These are phyloP conservation scores for Scleropages formosus DNA, from an alignment of 2,797 vertebrate species.

Conservation along the genomic window DNA sequence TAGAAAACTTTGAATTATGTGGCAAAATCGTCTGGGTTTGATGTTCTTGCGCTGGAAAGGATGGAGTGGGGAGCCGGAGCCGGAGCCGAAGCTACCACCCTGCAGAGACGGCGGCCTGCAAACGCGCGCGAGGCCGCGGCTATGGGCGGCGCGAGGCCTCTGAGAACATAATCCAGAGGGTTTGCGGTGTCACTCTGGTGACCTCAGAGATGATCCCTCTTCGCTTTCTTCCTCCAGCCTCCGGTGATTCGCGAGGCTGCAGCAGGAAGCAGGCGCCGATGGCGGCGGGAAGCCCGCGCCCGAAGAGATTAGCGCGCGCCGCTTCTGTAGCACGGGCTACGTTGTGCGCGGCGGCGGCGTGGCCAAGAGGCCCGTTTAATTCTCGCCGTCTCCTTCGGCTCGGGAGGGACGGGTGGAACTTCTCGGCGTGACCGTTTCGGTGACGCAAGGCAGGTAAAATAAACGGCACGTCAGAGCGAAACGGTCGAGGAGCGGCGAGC, in stretches of 20 bases:
- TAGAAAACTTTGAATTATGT: too few species aligned
- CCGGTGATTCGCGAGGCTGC: neutral
- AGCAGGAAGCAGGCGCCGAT: neutral
- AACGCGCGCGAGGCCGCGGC: neutral
- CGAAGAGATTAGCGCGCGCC: neutral
- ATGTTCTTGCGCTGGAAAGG: too few species aligned
- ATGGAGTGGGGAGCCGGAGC: too few species aligned
- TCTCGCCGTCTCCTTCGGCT: neutral
- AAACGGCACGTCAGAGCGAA: neutral
- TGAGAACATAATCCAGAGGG: neutral
- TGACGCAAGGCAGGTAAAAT: neutral
- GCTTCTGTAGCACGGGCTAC: neutral
- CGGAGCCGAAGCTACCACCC: too few species aligned
- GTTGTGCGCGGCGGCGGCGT: neutral
- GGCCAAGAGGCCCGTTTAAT: neutral
- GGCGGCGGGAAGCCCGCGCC: neutral
- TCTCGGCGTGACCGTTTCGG: neutral
- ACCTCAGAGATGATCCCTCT: conserved; percentile 1
- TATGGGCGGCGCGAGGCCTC: neutral
- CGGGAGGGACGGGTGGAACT: neutral
- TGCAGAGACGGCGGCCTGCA: neutral
- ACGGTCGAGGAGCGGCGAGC: neutral
- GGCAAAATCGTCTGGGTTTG: too few species aligned
- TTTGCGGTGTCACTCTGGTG: neutral
- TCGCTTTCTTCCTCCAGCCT: neutral